phyloP scores from a whole-genome alignment of 2,888 invertebrate species.

The Eupithecia insigniata region DNA sequence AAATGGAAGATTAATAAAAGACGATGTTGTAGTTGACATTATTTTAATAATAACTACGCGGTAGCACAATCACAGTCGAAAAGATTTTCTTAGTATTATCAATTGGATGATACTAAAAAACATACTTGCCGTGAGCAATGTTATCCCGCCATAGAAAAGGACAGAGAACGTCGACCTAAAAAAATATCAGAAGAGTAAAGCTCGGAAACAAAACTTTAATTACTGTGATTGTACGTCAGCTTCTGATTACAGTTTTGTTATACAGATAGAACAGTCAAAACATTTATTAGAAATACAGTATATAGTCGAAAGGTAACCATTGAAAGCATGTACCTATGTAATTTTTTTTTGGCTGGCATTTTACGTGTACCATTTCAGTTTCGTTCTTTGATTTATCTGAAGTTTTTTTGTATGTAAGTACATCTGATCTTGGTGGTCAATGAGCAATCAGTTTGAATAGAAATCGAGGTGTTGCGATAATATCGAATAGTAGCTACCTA shows the following conservation, averaged over 20 bases:
- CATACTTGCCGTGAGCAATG: slow-evolving; percentile 22
- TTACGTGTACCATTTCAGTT: not conserved
- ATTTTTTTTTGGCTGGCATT: not conserved
- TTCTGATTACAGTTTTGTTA: slow-evolving; percentile 28
- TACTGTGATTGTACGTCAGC: slow-evolving; percentile 39
- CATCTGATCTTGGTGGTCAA: not conserved
- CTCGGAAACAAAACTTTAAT: slow-evolving; percentile 11
- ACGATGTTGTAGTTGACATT: slow-evolving; percentile 21
- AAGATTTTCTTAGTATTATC: slow-evolving; percentile 12
- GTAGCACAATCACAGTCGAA: slow-evolving; percentile 46
- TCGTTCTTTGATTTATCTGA: not conserved
- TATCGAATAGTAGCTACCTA: not conserved
- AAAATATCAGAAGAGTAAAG: not conserved
- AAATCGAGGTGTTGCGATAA: not conserved
- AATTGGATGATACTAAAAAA: not conserved
- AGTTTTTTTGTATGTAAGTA: not conserved
- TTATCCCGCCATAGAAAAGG: not conserved
- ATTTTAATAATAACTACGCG: slow-evolving; percentile 36
- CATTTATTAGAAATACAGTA: slow-evolving; percentile 28
- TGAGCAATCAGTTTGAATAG: not conserved
- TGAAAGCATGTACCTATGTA: slow-evolving; percentile 28
- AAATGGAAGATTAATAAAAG: not conserved
- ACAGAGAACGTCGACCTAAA: not conserved
- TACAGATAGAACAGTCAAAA: slow-evolving; percentile 37
- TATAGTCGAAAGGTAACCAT: slow-evolving; percentile 15